Evolutionary conservation across 2,888 invertebrate species (phyloP).

Genomic region (Apamea monoglypha): DNA sequence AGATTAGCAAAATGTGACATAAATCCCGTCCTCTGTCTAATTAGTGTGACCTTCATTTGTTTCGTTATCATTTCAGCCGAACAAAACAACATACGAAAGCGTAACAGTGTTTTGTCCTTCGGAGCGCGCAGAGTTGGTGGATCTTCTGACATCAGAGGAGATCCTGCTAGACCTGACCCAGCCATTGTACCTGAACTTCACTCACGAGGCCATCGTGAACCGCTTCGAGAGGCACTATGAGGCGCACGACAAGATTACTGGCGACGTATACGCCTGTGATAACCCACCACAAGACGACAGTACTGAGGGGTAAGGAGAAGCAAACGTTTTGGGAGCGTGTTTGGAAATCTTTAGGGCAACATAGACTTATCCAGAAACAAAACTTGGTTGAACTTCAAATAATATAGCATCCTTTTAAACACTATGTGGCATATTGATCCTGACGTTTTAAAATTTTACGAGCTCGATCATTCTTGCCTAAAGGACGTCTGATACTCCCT

Average conservation of each 20-base stretch:
- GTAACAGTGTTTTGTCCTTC: constrained; percentile 96
- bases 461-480: background rate
- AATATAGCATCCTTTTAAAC: background rate
- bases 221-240: constrained; percentile 92
- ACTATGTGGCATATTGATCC: background rate
- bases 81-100: constrained; percentile 94
- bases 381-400: background rate
- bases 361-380: background rate
- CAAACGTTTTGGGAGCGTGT: background rate
- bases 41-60: constrained; percentile 6
- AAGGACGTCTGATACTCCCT: background rate
- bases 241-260: constrained; percentile 94
- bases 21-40: no score
- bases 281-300: constrained; percentile 91
- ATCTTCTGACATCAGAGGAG: constrained; percentile 94
- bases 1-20: background rate
- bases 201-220: constrained; percentile 95
- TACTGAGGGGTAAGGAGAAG: constrained; percentile 89
- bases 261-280: constrained; percentile 94
- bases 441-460: background rate
- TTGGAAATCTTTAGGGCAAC: background rate
- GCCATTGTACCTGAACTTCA: constrained; percentile 96
- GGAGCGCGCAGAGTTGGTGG: constrained; percentile 93
- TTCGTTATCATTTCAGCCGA: constrained; percentile 91
- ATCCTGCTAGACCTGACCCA: constrained; percentile 94